A percentile compares a stretch with the other conserved stretches of the same genome.
Evolutionary conservation across 2,888 invertebrate genomes (phyloP).

Genomic region (Myathropa florea): DNA sequence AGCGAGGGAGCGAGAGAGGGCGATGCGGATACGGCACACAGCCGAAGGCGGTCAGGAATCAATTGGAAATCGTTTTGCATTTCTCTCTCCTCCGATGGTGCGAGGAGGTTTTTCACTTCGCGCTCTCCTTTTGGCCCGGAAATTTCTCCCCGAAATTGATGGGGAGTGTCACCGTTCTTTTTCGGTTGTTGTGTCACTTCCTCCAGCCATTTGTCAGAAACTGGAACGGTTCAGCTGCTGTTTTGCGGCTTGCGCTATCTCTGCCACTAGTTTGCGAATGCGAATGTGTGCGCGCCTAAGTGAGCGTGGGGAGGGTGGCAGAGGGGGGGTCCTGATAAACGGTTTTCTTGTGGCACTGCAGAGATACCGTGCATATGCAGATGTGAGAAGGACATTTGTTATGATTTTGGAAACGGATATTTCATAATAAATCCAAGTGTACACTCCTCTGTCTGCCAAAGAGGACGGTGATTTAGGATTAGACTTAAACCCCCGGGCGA

Average conservation of each 20-base stretch:
- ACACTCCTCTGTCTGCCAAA: background rate
- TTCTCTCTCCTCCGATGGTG: slow-evolving; percentile 23
- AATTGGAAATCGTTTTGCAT: slow-evolving; percentile 66
- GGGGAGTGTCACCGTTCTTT: slow-evolving; percentile 53
- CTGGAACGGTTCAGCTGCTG: slow-evolving; percentile 3
- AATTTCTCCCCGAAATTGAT: slow-evolving; percentile 38
- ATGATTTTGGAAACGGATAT: background rate
- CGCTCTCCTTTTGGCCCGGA: background rate
- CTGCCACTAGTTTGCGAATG: background rate
- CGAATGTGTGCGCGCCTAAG: background rate
- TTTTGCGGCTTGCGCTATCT: background rate
- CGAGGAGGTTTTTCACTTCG: slow-evolving; percentile 25
- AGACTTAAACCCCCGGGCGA: background rate
- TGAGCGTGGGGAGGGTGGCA: no score
- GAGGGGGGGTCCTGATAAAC: background rate
- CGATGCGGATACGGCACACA: slow-evolving; percentile 32
- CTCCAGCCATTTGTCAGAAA: slow-evolving; percentile 32
- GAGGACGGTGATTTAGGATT: background rate
- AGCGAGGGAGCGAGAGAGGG: slow-evolving; percentile 4
- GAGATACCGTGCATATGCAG: background rate
- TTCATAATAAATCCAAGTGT: background rate
- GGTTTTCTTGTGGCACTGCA: background rate
- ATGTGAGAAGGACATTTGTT: background rate
- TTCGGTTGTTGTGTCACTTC: slow-evolving; percentile 9
- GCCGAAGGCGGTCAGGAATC: slow-evolving; percentile 61